phyloP scores from a whole-genome alignment of 2,113 vertebrate species.

The Pelecanus crispus region DNA sequence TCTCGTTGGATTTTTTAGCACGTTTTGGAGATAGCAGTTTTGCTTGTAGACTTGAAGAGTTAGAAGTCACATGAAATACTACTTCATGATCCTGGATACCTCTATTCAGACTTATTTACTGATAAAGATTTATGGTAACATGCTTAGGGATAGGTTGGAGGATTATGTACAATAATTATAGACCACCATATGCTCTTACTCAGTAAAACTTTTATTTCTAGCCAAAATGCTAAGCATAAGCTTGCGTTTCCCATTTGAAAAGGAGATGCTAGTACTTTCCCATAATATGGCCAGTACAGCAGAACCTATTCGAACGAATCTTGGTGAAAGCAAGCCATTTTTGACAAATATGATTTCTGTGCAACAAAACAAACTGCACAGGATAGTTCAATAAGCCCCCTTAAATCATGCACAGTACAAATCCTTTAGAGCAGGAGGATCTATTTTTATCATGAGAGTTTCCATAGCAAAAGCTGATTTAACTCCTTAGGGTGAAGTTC shows the following conservation, averaged over 20 bases:
- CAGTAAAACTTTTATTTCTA: neutral
- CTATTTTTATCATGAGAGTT: conserved; percentile 51
- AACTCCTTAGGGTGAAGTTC: conserved; percentile 48
- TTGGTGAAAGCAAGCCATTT: neutral
- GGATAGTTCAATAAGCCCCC: neutral
- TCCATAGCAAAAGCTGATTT: conserved; percentile 41
- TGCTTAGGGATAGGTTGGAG: neutral
- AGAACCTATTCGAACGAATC: neutral
- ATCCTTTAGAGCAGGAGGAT: conserved; percentile 7
- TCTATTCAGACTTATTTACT: neutral
- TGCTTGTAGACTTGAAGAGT: neutral
- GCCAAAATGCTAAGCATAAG: neutral
- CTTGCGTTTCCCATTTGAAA: neutral
- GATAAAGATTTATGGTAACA: conserved; percentile 19
- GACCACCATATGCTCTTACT: neutral
- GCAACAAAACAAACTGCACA: neutral
- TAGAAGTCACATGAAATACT: neutral
- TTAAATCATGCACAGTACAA: conserved; percentile 31
- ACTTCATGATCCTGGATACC: neutral
- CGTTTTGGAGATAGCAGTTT: neutral
- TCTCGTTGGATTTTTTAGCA: neutral
- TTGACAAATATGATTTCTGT: neutral
- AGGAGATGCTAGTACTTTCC: neutral
- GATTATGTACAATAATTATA: neutral
- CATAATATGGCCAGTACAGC: neutral